Evolutionary conservation across 2,888 invertebrate species (phyloP).

Genomic region (Meteorus cinctellus): DNA sequence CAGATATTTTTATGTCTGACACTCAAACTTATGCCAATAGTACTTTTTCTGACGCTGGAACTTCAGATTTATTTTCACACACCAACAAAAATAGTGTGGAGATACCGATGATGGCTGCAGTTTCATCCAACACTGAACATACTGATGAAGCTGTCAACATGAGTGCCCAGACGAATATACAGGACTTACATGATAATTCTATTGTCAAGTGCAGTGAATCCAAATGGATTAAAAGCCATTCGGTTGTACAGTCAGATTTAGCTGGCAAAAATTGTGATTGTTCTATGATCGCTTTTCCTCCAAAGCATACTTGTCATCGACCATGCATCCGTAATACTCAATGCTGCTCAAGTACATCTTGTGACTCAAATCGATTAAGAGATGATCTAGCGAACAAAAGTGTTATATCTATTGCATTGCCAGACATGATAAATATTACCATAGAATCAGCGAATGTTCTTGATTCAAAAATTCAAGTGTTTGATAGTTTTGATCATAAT

Average conservation of each 20-base stretch:
- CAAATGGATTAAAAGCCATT: neutral
- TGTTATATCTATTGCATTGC: conserved; percentile 65
- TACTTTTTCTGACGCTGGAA: conserved; percentile 54
- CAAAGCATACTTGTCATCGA: neutral
- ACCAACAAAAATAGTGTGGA: conserved; percentile 40
- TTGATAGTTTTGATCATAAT: conserved; percentile 49
- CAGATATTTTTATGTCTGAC: conserved; percentile 54
- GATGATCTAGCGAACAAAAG: conserved; percentile 56
- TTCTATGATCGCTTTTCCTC: neutral
- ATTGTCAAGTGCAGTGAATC: conserved; percentile 14
- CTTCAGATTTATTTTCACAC: conserved; percentile 50
- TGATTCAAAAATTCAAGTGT: conserved; percentile 62
- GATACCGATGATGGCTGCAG: conserved; percentile 51
- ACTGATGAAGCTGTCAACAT: conserved; percentile 47
- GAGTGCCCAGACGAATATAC: conserved; percentile 52
- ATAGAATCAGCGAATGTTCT: conserved; percentile 61
- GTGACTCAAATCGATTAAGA: neutral
- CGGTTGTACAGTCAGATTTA: neutral
- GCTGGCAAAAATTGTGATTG: conserved; percentile 1
- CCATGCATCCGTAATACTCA: neutral
- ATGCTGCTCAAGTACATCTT: neutral
- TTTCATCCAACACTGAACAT: conserved; percentile 59
- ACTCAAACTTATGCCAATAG: conserved; percentile 59
- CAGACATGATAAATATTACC: conserved; percentile 65
- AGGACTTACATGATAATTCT: conserved; percentile 32